phyloP scores from a whole-genome alignment of 2,113 vertebrate species.

The Todiramphus saurophagus region DNA sequence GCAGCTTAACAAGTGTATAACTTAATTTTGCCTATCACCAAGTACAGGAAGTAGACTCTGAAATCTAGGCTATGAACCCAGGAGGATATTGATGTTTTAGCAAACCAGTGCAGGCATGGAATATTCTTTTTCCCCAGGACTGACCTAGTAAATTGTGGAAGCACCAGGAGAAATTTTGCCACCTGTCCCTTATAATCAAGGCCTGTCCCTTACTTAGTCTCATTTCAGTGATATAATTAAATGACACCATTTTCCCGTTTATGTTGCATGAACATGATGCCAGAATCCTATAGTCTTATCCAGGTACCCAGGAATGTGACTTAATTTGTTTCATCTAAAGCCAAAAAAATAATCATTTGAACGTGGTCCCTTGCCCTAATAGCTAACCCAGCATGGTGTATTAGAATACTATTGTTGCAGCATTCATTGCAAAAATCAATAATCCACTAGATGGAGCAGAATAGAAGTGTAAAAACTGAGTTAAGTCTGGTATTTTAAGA shows the following conservation, averaged over 20 bases:
- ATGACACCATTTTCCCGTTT: constrained; percentile 14
- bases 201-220: neutral
- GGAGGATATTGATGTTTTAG: constrained; percentile 16
- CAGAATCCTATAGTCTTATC: constrained; percentile 49
- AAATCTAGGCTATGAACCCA: constrained; percentile 52
- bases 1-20: neutral
- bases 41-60: neutral
- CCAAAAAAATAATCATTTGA: constrained; percentile 48
- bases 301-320: constrained; percentile 16
- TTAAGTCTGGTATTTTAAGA: constrained; percentile 3
- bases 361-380: constrained; percentile 6
- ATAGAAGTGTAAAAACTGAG: constrained; percentile 49
- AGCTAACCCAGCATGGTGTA: constrained; percentile 2
- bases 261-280: neutral
- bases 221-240: constrained; percentile 32
- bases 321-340: constrained; percentile 44
- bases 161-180: constrained; percentile 54
- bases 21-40: constrained; percentile 11
- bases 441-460: constrained; percentile 75
- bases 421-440: constrained; percentile 45
- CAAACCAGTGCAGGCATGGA: neutral
- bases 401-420: constrained; percentile 13
- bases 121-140: constrained; percentile 44
- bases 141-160: constrained; percentile 40
- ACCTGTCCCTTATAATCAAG: constrained; percentile 56